phyloP scores from a whole-genome alignment of 2,888 invertebrate genomes.

The Alloplasta piceator region DNA sequence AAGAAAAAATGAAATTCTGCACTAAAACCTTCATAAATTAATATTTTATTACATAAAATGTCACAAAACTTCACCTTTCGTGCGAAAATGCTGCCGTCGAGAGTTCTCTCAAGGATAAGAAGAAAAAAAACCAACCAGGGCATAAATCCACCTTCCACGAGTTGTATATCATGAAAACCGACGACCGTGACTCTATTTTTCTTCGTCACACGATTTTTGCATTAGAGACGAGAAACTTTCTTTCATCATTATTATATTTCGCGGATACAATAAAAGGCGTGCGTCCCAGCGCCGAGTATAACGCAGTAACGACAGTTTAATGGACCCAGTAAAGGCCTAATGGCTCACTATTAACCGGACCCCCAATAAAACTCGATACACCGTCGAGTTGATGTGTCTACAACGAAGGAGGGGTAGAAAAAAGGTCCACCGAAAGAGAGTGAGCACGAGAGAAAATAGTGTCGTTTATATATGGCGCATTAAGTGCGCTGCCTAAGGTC shows the following conservation, averaged over 20 bases:
- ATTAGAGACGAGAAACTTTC: conserved; percentile 27
- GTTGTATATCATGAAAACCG: no score
- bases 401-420: neutral
- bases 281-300: conserved; percentile 3
- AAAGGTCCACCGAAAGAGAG: conserved; percentile 6
- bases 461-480: conserved; percentile 26
- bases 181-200: neutral
- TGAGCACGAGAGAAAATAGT: conserved; percentile 3
- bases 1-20: no score
- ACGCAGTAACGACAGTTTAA: conserved; percentile 63
- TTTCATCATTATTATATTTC: neutral
- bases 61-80: no score
- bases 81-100: no score
- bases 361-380: conserved; percentile 62
- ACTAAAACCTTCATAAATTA: no score
- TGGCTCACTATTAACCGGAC: conserved; percentile 62
- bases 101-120: no score
- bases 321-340: conserved; percentile 64
- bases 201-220: neutral
- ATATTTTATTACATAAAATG: no score
- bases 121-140: no score
- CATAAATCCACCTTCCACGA: no score
- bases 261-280: neutral
- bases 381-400: neutral
- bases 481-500: conserved; percentile 41